Conservation (phyloP, 2,888 invertebrate species). For the Osmoderma eremita region DNA sequence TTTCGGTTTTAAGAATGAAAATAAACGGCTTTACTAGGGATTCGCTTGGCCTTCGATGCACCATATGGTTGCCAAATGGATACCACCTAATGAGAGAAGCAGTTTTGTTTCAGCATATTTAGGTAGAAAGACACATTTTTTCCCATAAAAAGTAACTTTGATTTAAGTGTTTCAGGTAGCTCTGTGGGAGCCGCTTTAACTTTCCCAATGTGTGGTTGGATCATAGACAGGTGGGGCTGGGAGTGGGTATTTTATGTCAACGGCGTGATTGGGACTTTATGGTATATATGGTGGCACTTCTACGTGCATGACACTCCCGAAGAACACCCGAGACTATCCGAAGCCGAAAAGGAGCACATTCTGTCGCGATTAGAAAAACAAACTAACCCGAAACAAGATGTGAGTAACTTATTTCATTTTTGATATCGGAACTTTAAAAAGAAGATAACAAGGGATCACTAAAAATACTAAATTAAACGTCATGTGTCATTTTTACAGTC, state of each 20-base stretch:
- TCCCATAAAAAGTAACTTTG: neutral
- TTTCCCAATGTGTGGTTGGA: conserved; percentile 75
- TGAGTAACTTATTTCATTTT: neutral
- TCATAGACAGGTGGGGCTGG: conserved; percentile 75
- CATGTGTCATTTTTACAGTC: too few species aligned
- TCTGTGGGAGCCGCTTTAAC: conserved; percentile 75
- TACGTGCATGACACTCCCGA: conserved; percentile 73
- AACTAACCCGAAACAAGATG: conserved; percentile 32
- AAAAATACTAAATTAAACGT: too few species aligned
- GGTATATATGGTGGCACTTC: conserved; percentile 73
- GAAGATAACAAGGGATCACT: too few species aligned
- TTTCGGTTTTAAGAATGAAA: neutral
- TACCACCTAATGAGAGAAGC: conserved; percentile 82
- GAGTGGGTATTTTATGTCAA: conserved; percentile 76
- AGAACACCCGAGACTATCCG: conserved; percentile 73
- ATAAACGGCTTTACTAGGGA: conserved; percentile 63
- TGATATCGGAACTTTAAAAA: neutral
- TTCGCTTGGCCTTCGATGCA: conserved; percentile 83
- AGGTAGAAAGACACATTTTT: conserved; percentile 52
- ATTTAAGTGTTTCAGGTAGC: conserved; percentile 65
- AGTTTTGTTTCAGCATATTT: conserved; percentile 71
- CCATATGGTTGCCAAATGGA: conserved; percentile 82
- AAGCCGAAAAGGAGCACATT: conserved; percentile 70
- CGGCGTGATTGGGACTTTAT: conserved; percentile 70
- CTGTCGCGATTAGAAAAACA: conserved; percentile 65